Conservation (phyloP, 2,888 invertebrate species). For the Cantharis rustica region DNA sequence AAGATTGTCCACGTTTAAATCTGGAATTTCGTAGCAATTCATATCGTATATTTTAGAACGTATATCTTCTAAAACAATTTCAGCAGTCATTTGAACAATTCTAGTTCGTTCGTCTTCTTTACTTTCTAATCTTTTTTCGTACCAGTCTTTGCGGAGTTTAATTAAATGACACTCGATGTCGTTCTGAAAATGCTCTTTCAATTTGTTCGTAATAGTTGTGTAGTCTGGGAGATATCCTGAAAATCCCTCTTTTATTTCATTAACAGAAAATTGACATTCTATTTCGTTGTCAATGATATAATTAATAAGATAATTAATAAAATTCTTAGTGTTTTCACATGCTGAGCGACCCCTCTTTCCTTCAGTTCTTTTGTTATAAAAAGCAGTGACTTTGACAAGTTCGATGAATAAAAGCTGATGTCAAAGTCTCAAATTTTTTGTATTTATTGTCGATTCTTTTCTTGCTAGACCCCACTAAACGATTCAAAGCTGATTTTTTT, state of each 20-base stretch:
- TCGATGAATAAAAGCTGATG: slow-evolving; percentile 34
- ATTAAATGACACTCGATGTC: slow-evolving; percentile 14
- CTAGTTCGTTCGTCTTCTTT: no score
- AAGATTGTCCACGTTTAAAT: no score
- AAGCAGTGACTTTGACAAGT: slow-evolving; percentile 33
- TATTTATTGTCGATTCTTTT: slow-evolving; percentile 34
- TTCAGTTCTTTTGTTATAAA: slow-evolving; percentile 37
- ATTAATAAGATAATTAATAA: slow-evolving; percentile 37
- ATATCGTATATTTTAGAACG: no score
- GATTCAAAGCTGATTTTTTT: no score
- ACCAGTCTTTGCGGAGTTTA: no score
- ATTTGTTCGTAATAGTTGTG: slow-evolving; percentile 30
- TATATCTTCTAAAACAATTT: no score
- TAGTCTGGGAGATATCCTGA: slow-evolving; percentile 36
- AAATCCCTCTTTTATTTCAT: slow-evolving; percentile 37
- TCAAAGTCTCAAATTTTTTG: slow-evolving; percentile 33
- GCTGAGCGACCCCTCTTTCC: slow-evolving; percentile 37
- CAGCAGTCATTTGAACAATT: no score
- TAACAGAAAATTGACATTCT: slow-evolving; percentile 38
- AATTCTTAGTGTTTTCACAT: slow-evolving; percentile 37
- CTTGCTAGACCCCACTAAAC: slow-evolving; percentile 12
- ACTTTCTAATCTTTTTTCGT: no score
- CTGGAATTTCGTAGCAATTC: no score
- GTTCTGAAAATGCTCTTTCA: slow-evolving; percentile 38
- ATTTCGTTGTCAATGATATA: slow-evolving; percentile 36